Evolutionary conservation across 1,140 invertebrate species (phyloP), one percentile per base, ranked within the genome.

Genomic region (Mercenaria mercenaria): DNA sequence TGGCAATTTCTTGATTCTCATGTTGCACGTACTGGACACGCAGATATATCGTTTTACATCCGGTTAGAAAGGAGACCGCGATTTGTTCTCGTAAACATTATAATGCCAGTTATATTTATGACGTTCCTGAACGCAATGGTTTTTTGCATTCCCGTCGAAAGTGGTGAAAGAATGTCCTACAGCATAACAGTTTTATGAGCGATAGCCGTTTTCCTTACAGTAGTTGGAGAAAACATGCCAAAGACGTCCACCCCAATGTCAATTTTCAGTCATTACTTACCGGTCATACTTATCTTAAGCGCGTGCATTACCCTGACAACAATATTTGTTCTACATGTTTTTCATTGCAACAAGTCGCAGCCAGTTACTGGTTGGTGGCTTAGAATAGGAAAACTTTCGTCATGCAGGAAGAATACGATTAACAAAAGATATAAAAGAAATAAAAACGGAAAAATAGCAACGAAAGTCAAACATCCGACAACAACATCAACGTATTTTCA

Each of bases 151-250:
- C 91, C 91, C 52, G 23, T 41, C 8, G 85, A 90, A 6, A 61
- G 72, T 47, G 91, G 89, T 34, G 91, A 92, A 43, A 80, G 83
- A 59, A 72, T 91, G 23, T 86, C 91, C 4, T 90, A 82, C 37
- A 69, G 77, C 15, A 64, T 92, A 37, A 91, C 89, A 10, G 76
- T 89, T 32, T 72, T 92, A 3, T 77, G 91, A 3, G 76, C 91
- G 0, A 61, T 90, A 18, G 87, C 91, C 10, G 89, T 91, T 15
- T 91, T 91, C 39, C 43, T 92, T 59, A 86, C 81, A 8, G 37
- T 89, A 15, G 61, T 92, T 18, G 67, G 77, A 29, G 84, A 74
- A 0, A 34, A 72, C 20, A 77, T 92, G 50, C 91, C 91, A 11
- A 59, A 72, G 13, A 87, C 89, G 2, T 90, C 90, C 10, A 39